Evolutionary conservation across 1,140 invertebrate species (phyloP).

Genomic region (Pseudachorutes palmiensis): DNA sequence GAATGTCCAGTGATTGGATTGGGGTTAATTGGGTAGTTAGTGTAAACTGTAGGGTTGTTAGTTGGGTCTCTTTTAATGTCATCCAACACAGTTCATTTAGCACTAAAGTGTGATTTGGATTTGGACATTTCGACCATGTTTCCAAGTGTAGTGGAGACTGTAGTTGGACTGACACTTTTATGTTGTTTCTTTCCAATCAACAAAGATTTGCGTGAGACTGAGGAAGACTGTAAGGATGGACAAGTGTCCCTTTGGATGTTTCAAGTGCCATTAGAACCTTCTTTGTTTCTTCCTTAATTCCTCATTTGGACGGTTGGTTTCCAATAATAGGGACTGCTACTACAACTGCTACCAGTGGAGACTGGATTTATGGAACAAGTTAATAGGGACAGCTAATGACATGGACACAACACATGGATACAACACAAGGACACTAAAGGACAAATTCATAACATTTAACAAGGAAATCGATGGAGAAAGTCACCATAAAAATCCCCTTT

Average conservation of each 20-base stretch:
- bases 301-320: neutral
- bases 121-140: neutral
- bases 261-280: too few relatives aligned
- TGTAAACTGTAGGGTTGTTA: neutral
- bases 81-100: neutral
- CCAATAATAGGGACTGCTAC: neutral
- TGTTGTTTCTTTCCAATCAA: neutral
- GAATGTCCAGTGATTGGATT: too few relatives aligned
- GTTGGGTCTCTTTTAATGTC: neutral
- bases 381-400: constrained; percentile 24
- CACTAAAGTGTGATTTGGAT: neutral
- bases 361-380: constrained; percentile 16
- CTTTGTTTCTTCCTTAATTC: neutral
- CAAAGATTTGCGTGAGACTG: neutral
- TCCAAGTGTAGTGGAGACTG: neutral
- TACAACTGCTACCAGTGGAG: too few relatives aligned
- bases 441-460: constrained; percentile 35
- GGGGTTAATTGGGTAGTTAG: neutral
- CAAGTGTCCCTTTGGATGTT: too few relatives aligned
- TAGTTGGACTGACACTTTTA: neutral
- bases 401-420: constrained; percentile 15
- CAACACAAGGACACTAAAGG: constrained; percentile 21
- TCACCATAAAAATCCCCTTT: neutral
- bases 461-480: constrained; percentile 23
- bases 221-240: neutral